Conservation (phyloP, 2,888 invertebrate genomes). For the Scaptomyza flava region DNA sequence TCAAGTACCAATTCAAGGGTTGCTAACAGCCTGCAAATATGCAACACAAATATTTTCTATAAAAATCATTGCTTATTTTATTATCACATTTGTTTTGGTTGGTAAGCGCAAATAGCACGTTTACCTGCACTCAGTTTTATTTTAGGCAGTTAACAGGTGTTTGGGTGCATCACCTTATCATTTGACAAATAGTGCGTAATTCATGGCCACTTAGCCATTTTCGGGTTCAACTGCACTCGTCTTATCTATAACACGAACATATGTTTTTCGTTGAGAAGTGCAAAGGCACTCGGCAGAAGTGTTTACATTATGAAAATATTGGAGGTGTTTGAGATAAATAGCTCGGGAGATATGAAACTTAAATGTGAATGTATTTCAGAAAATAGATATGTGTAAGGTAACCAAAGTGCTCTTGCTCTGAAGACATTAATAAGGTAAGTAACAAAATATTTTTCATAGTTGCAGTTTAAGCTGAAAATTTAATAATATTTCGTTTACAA, state of each 20-base stretch:
- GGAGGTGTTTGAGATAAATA: too few species aligned
- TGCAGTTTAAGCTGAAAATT: too few species aligned
- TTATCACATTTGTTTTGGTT: slow-evolving; percentile 2
- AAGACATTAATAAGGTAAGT: too few species aligned
- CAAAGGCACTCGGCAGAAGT: slow-evolving; percentile 1
- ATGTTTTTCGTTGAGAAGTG: slow-evolving; percentile 1
- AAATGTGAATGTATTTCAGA: too few species aligned
- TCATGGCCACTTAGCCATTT: too few species aligned
- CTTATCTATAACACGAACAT: slow-evolving; percentile 9
- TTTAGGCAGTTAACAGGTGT: slow-evolving; percentile 53
- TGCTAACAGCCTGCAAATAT: slow-evolving; percentile 54
- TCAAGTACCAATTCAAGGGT: slow-evolving; percentile 8
- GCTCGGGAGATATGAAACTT: too few species aligned
- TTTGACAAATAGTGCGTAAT: too few species aligned
- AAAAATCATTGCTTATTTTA: slow-evolving; percentile 54
- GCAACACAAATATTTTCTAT: slow-evolving; percentile 31
- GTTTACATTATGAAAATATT: not conserved
- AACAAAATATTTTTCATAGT: too few species aligned
- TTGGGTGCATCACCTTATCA: slow-evolving; percentile 26
- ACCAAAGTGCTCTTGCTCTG: too few species aligned
- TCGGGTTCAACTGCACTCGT: slow-evolving; percentile 47
- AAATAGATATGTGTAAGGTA: too few species aligned
- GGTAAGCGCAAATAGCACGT: slow-evolving; percentile 29
- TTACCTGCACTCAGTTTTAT: slow-evolving; percentile 21
- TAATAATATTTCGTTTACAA: too few species aligned